Evolutionary conservation across 2,797 vertebrate genomes (phyloP).

Genomic region (Neoniphon sammara): DNA sequence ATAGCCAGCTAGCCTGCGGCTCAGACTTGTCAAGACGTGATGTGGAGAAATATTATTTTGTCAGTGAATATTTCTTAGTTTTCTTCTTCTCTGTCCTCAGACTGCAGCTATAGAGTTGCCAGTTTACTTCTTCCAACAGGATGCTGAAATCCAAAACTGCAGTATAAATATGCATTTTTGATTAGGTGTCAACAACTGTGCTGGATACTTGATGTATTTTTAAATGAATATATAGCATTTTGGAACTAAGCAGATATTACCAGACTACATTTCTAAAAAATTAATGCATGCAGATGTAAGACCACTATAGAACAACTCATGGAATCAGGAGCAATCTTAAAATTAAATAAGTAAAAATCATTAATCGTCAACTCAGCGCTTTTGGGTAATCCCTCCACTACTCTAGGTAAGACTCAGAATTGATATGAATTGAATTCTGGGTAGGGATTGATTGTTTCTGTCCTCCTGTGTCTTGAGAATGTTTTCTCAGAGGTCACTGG

Average conservation of each 20-base stretch:
- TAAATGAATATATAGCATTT: too few relatives aligned
- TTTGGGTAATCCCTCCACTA: constrained; percentile 26
- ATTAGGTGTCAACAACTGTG: too few relatives aligned
- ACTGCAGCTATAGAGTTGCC: too few relatives aligned
- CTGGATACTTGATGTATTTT: too few relatives aligned
- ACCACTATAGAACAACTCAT: background rate
- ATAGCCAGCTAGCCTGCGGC: constrained; percentile 33
- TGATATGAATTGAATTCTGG: constrained; percentile 41
- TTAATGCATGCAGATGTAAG: background rate
- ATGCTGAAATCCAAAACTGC: too few relatives aligned
- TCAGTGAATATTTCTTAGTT: background rate
- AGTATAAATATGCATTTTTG: too few relatives aligned
- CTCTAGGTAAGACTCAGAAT: constrained; percentile 34
- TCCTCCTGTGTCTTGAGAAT: constrained; percentile 39
- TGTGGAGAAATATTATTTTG: constrained; percentile 11
- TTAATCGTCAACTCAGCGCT: constrained; percentile 44
- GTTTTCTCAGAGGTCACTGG: constrained; percentile 61
- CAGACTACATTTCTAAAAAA: background rate
- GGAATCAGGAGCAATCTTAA: constrained; percentile 25
- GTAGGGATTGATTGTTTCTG: constrained; percentile 60
- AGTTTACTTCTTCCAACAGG: too few relatives aligned
- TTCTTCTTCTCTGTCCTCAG: background rate
- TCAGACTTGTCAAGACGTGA: constrained; percentile 5
- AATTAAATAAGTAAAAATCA: constrained; percentile 45
- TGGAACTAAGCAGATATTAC: background rate